Evolutionary conservation across 2,888 invertebrate genomes (phyloP).

Genomic region (Mimas tiliae): DNA sequence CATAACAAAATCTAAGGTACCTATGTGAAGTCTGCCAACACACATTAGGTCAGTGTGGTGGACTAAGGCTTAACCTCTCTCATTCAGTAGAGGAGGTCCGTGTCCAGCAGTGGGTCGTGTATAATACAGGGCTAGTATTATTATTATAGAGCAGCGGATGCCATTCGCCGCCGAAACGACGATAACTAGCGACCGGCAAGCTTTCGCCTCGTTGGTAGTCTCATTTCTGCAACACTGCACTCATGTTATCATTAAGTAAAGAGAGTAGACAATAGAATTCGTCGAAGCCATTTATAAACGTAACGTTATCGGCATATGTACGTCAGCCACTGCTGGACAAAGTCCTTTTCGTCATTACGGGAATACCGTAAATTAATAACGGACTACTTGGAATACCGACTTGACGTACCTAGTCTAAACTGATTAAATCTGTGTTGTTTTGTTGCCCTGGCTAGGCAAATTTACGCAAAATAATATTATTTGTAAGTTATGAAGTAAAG

Average conservation of each 20-base stretch:
- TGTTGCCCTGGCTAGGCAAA: too few relatives aligned
- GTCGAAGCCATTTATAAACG: not conserved
- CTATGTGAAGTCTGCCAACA: too few relatives aligned
- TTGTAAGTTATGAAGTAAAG: not conserved
- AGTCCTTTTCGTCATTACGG: not conserved
- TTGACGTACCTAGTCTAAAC: not conserved
- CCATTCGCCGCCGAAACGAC: not conserved
- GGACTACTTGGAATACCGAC: not conserved
- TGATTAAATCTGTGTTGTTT: too few relatives aligned
- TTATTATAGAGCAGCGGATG: constrained; percentile 13
- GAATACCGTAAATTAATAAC: too few relatives aligned
- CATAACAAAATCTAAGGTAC: too few relatives aligned
- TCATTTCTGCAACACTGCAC: constrained; percentile 1
- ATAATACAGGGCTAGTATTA: too few relatives aligned
- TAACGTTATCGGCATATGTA: not conserved
- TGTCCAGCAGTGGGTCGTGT: too few relatives aligned
- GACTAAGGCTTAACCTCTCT: too few relatives aligned
- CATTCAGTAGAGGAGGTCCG: too few relatives aligned
- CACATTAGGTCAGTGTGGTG: too few relatives aligned
- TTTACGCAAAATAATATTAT: too few relatives aligned
- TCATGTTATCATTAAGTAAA: not conserved
- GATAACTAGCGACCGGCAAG: not conserved
- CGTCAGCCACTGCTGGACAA: constrained; percentile 9
- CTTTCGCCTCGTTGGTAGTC: not conserved
- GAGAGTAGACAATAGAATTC: not conserved